Evolutionary conservation across 2,797 vertebrate species (phyloP).

Genomic region (Phoebastria nigripes): DNA sequence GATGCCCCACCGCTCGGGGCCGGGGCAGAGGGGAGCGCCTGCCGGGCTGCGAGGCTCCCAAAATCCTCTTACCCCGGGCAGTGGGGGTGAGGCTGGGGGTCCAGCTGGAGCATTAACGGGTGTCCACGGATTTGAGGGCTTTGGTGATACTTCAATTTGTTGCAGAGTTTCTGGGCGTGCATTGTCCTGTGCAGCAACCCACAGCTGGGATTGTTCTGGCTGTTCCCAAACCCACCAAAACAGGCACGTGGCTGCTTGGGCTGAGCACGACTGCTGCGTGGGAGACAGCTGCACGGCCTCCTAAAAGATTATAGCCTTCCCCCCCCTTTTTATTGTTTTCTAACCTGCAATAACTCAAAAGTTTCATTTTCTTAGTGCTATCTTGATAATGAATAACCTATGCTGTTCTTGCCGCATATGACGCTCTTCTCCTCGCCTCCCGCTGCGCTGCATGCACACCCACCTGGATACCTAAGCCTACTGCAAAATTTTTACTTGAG

Average conservation of each 20-base stretch:
- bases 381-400: background rate
- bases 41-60: background rate
- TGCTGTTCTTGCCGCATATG: fast-evolving
- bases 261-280: background rate
- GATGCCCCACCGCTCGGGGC: too few relatives aligned
- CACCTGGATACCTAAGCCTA: fast-evolving
- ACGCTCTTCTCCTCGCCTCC: background rate
- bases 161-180: background rate
- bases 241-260: background rate
- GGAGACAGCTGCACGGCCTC: background rate
- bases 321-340: background rate
- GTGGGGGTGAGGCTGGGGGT: background rate
- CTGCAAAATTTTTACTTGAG: background rate
- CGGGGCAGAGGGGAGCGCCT: background rate
- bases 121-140: background rate
- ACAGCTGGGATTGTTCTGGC: background rate
- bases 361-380: background rate
- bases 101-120: fast-evolving
- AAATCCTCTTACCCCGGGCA: background rate
- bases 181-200: fast-evolving
- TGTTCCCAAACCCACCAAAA: background rate
- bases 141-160: background rate
- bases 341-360: background rate
- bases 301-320: background rate
- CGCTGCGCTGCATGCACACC: fast-evolving